A percentile compares a stretch with the other conserved stretches of the same genome.
phyloP scores from a whole-genome alignment of 2,113 vertebrate genomes.

The human (Homo sapiens) region DNA sequence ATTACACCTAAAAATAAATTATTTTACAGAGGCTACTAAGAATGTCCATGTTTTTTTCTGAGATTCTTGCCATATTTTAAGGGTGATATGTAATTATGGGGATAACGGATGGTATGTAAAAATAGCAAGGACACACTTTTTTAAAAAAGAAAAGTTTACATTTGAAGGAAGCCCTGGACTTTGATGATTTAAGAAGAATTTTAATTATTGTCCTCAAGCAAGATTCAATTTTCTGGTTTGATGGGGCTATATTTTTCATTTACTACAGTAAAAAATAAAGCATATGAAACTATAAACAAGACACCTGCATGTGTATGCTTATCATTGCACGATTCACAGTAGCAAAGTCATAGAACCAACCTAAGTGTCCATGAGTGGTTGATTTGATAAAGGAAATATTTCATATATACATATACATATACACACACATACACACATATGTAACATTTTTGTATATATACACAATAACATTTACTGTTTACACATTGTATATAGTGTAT shows the following conservation, averaged over 20 bases:
- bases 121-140: neutral
- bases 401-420: no score
- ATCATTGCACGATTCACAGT: no score
- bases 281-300: neutral
- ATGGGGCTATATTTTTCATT: neutral
- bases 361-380: no score
- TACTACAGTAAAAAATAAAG: neutral
- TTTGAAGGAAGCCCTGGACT: neutral
- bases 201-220: neutral
- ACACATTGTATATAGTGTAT: no score
- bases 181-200: neutral
- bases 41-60: neutral
- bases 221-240: neutral
- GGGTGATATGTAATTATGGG: neutral
- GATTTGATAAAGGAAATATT: no score
- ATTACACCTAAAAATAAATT: neutral
- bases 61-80: neutral
- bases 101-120: neutral
- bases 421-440: no score
- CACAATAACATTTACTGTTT: no score
- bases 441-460: no score
- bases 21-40: neutral
- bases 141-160: neutral
- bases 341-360: no score
- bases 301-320: no score